A percentile compares a stretch with the other conserved stretches of the same genome.
phyloP scores from a whole-genome alignment of 2,113 vertebrate species.

The Piliocolobus tephrosceles region DNA sequence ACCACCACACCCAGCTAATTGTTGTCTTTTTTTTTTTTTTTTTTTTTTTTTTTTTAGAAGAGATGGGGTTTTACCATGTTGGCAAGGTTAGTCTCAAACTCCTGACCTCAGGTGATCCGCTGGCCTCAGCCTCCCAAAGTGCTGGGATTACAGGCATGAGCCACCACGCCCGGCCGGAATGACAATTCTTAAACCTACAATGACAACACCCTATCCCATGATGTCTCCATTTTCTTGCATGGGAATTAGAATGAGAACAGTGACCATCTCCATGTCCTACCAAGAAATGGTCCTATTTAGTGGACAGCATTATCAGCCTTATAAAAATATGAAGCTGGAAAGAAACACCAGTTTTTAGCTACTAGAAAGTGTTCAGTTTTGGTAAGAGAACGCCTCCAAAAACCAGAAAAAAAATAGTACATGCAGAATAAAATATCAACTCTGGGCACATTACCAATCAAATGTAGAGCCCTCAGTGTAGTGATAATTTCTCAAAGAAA shows the following conservation, averaged over 20 bases:
- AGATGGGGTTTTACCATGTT: too few species aligned
- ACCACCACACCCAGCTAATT: too few species aligned
- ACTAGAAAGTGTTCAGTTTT: not conserved
- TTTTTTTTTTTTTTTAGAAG: too few species aligned
- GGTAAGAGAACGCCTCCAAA: not conserved
- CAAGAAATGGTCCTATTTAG: not conserved
- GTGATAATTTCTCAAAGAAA: slow-evolving; percentile 25
- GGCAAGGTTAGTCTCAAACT: too few species aligned
- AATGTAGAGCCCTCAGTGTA: not conserved
- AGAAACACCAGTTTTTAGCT: not conserved
- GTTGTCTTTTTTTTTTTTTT: too few species aligned
- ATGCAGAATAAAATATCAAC: not conserved
- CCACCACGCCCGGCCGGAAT: too few species aligned
- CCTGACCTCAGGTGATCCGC: too few species aligned
- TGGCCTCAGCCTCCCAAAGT: too few species aligned
- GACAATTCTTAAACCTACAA: not conserved
- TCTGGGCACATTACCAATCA: not conserved
- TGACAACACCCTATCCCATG: not conserved
- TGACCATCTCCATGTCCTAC: not conserved
- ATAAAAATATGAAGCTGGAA: slow-evolving; percentile 12
- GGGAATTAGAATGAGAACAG: not conserved
- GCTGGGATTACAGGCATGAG: too few species aligned
- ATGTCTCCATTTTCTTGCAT: not conserved
- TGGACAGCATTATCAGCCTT: not conserved
- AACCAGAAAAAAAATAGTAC: slow-evolving; percentile 20